A percentile compares a stretch with the other conserved stretches of the same genome.
Evolutionary conservation across 2,797 vertebrate genomes (phyloP).

Genomic region (Oreochromis mossambicus): DNA sequence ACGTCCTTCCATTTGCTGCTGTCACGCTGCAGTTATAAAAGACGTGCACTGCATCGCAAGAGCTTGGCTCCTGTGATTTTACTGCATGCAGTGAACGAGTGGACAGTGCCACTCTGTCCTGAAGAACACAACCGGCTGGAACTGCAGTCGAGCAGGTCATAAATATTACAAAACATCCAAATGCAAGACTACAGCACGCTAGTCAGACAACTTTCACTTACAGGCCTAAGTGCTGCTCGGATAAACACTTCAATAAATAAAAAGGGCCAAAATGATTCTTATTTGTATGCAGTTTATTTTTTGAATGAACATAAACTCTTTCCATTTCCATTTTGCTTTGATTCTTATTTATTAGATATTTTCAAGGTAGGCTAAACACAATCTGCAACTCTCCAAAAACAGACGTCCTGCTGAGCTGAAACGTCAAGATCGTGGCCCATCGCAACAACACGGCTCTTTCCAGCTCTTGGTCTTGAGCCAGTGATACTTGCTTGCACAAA

Average conservation of each 20-base stretch:
- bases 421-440: background rate
- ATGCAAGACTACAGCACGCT: background rate
- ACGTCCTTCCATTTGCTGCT: slow-evolving; percentile 1
- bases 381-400: background rate
- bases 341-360: background rate
- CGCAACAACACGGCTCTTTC: background rate
- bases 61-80: background rate
- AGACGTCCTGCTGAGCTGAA: background rate
- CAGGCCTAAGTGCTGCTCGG: background rate
- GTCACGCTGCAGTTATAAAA: slow-evolving; percentile 9
- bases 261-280: background rate
- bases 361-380: background rate
- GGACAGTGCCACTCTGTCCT: slow-evolving; percentile 6
- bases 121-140: background rate
- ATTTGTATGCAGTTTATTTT: background rate
- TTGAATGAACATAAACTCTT: background rate
- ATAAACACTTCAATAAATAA: background rate
- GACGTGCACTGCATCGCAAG: background rate
- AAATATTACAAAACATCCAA: slow-evolving; percentile 12
- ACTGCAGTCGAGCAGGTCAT: slow-evolving; percentile 11
- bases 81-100: background rate
- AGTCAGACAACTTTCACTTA: background rate
- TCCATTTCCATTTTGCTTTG: background rate
- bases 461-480: background rate
- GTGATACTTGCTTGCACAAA: background rate